Evolutionary conservation across 2,113 vertebrate species (phyloP).

Genomic region (Bostrychus sinensis): DNA sequence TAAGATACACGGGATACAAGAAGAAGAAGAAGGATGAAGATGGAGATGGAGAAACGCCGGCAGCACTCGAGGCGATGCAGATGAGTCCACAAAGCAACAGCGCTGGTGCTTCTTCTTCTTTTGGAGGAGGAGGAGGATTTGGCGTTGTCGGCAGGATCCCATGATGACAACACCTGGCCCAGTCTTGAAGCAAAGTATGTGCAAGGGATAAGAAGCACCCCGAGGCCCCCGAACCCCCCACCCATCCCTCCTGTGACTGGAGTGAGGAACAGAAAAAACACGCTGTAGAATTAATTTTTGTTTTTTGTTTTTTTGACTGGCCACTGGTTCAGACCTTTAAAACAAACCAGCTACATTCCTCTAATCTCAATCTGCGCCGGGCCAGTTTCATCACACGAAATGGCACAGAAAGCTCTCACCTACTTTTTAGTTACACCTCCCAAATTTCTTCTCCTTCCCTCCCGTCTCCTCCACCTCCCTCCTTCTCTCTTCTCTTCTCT

Average conservation of each 20-base stretch:
- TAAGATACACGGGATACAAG: conserved; percentile 32
- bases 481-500: conserved; percentile 12
- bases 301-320: conserved; percentile 14
- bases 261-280: neutral
- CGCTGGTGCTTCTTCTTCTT: neutral
- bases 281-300: too few relatives aligned
- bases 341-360: conserved; percentile 7
- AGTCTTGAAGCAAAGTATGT: conserved; percentile 18
- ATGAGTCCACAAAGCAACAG: conserved; percentile 42
- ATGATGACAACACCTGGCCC: conserved; percentile 57
- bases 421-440: neutral
- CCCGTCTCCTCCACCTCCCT: neutral
- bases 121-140: conserved; percentile 25
- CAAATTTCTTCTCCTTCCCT: neutral
- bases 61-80: conserved; percentile 41
- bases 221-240: conserved; percentile 19
- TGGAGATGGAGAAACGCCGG: conserved; percentile 5
- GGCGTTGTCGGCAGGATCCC: conserved; percentile 28
- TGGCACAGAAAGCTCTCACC: neutral
- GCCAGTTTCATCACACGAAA: conserved; percentile 20
- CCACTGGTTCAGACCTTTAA: conserved; percentile 26
- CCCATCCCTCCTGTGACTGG: conserved; percentile 5
- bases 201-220: conserved; percentile 33
- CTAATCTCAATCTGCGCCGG: conserved; percentile 12
- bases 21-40: conserved; percentile 4